Evolutionary conservation across 2,888 invertebrate genomes (phyloP).

Genomic region (Agrochola circellaris): DNA sequence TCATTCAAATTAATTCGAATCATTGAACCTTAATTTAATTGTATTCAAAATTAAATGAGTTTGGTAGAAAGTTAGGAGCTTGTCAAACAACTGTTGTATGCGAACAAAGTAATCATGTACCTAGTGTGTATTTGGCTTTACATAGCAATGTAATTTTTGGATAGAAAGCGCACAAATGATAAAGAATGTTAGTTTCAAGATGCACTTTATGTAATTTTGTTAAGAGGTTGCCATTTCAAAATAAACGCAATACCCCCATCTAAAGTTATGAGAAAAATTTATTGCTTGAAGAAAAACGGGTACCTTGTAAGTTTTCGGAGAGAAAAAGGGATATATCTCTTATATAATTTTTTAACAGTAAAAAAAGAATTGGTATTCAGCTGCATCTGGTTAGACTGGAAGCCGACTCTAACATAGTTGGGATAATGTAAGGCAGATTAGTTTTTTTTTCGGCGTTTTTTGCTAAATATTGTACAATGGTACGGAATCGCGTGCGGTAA

Average conservation of each 20-base stretch:
- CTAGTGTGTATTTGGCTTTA: conserved; percentile 13
- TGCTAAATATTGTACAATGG: no score
- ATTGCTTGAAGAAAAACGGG: background rate
- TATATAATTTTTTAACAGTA: background rate
- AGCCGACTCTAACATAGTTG: background rate
- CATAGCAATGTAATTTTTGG: background rate
- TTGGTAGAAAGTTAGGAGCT: background rate
- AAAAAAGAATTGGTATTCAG: background rate
- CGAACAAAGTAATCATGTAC: background rate
- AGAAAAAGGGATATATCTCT: background rate
- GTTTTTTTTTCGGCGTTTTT: background rate
- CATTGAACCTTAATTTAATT: background rate
- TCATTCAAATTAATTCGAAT: conserved; percentile 2
- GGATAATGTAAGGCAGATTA: background rate
- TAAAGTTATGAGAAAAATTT: no score
- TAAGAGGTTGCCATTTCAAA: conserved; percentile 4
- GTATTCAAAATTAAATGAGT: background rate
- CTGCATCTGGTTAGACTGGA: background rate
- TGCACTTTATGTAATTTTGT: conserved; percentile 23
- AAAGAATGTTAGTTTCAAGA: background rate
- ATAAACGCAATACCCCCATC: background rate
- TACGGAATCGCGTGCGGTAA: no score
- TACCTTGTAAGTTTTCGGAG: background rate
- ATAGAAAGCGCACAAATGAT: background rate
- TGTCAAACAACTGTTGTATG: background rate